phyloP scores from a whole-genome alignment of 2,797 vertebrate genomes.

The Smutsia gigantea region DNA sequence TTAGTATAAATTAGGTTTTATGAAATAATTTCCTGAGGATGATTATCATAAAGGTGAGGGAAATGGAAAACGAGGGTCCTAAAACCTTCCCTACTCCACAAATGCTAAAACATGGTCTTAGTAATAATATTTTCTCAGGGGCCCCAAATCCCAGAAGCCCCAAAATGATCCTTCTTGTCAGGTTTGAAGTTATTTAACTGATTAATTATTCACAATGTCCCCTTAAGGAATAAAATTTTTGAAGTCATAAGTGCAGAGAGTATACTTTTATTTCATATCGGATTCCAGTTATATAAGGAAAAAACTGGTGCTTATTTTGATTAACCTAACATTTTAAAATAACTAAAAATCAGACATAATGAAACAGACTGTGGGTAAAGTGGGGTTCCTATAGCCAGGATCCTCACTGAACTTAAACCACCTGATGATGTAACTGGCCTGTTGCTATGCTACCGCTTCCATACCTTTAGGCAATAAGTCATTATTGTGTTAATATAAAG shows the following conservation, averaged over 20 bases:
- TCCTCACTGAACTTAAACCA: too few relatives aligned
- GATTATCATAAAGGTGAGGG: conserved; percentile 11
- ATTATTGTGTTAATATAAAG: too few relatives aligned
- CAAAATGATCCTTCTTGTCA: conserved; percentile 27
- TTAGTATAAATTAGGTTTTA: conserved; percentile 47
- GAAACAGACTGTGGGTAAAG: neutral
- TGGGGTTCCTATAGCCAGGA: too few relatives aligned
- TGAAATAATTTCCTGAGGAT: conserved; percentile 51
- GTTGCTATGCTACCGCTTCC: too few relatives aligned
- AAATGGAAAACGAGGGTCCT: conserved; percentile 21
- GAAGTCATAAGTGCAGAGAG: neutral
- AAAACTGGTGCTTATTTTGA: neutral
- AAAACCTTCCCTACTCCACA: neutral
- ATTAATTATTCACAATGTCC: neutral
- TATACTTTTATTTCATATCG: neutral
- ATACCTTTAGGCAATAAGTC: too few relatives aligned
- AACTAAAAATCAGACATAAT: neutral
- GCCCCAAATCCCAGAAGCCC: neutral
- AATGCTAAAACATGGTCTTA: neutral
- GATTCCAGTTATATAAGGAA: neutral
- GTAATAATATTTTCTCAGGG: neutral
- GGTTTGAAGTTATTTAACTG: neutral
- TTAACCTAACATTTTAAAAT: neutral
- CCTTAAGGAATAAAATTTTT: neutral
- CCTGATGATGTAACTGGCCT: too few relatives aligned